Conservation (phyloP, 2,797 vertebrate genomes). For the Esox lucius region DNA sequence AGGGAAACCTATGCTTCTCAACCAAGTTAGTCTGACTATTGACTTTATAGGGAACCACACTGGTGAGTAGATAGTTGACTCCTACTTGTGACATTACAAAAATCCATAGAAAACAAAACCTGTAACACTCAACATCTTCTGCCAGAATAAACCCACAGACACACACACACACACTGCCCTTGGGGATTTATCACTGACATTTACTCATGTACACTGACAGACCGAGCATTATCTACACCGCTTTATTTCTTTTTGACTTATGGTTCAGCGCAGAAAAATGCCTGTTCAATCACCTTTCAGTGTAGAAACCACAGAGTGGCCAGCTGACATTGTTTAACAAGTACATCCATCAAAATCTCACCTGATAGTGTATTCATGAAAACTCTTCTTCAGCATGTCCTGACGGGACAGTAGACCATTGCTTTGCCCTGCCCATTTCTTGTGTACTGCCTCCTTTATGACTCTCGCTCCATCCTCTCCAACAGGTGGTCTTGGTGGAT, state of each 20-base stretch:
- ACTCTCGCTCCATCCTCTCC: background rate
- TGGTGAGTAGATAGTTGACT: too few relatives aligned
- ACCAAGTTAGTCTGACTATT: too few relatives aligned
- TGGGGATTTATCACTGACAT: slow-evolving; percentile 8
- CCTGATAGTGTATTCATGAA: background rate
- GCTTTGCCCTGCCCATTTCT: background rate
- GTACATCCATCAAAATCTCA: background rate
- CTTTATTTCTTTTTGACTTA: slow-evolving; percentile 28
- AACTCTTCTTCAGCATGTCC: background rate
- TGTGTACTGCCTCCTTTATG: background rate
- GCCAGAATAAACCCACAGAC: slow-evolving; percentile 7
- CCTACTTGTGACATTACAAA: too few relatives aligned
- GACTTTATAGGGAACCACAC: too few relatives aligned
- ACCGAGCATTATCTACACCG: slow-evolving; percentile 26
- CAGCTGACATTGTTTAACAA: background rate
- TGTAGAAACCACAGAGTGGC: background rate
- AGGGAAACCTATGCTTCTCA: too few relatives aligned
- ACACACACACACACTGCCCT: background rate
- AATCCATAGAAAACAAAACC: background rate
- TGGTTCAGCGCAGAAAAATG: slow-evolving; percentile 24
- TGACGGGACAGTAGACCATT: background rate
- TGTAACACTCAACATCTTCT: background rate
- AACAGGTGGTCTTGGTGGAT: slow-evolving; percentile 90
- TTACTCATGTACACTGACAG: slow-evolving; percentile 11
- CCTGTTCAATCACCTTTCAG: slow-evolving; percentile 4